A percentile compares a stretch with the other conserved stretches of the same genome.
These are phyloP conservation scores for Simalia tracyae DNA, from an alignment of 2,797 vertebrate species.

Conservation along the genomic window DNA sequence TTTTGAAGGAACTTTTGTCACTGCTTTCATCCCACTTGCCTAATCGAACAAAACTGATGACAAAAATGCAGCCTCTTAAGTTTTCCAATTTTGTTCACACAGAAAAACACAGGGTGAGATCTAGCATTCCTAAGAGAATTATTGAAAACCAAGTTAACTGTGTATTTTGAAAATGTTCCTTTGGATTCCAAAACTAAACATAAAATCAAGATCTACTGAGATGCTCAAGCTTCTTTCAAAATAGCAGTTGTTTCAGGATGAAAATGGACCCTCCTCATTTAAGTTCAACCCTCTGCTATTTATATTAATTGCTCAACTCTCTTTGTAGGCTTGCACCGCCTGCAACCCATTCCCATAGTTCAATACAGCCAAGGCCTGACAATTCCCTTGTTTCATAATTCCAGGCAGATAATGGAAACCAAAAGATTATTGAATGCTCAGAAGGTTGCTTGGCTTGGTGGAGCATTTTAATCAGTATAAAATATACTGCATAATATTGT, in stretches of 20 bases:
- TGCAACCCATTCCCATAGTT: neutral
- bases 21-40: neutral
- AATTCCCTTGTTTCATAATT: neutral
- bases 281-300: neutral
- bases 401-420: neutral
- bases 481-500: too few relatives aligned
- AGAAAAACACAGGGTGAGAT: neutral
- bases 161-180: neutral
- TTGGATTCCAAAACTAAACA: neutral
- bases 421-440: neutral
- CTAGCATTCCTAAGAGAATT: neutral
- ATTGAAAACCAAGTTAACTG: neutral
- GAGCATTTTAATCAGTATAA: neutral
- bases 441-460: neutral
- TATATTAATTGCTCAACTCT: neutral
- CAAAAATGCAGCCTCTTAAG: neutral
- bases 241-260: neutral
- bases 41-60: neutral
- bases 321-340: neutral
- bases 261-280: neutral
- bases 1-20: neutral
- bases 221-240: neutral
- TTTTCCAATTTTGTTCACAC: neutral
- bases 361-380: neutral
- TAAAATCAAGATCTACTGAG: neutral